A percentile compares a stretch with the other conserved stretches of the same genome.
Conservation (phyloP, 2,797 vertebrate genomes). For the Sebastes steindachneri region DNA sequence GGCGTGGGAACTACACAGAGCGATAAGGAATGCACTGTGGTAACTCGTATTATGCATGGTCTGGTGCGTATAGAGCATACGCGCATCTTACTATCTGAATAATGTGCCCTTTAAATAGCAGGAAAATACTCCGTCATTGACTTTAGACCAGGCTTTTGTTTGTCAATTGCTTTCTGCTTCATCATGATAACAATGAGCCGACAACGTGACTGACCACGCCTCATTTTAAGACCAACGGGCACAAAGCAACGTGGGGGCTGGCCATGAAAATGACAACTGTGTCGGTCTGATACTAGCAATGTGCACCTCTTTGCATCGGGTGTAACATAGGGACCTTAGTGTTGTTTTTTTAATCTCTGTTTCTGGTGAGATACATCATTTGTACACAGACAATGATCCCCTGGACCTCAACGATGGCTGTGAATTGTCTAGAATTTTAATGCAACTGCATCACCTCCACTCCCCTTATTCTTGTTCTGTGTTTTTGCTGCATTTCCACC, state of each 20-base stretch:
- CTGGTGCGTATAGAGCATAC: not conserved
- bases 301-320: not conserved
- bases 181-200: not conserved
- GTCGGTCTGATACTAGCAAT: not conserved
- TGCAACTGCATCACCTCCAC: not conserved
- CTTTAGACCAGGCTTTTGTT: not conserved
- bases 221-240: too few relatives aligned
- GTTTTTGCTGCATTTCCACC: not conserved
- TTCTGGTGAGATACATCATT: not conserved
- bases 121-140: not conserved
- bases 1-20: not conserved
- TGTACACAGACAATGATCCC: not conserved
- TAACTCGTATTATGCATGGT: not conserved
- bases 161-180: not conserved
- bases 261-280: too few relatives aligned
- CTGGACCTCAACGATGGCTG: not conserved
- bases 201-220: too few relatives aligned
- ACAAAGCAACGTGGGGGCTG: too few relatives aligned
- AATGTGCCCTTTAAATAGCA: not conserved
- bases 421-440: not conserved
- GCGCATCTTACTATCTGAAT: too few relatives aligned
- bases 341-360: not conserved
- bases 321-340: too few relatives aligned
- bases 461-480: not conserved
- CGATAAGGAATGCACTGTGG: not conserved